A percentile compares a stretch with the other conserved stretches of the same genome.
Conservation (phyloP, 2,888 invertebrate species). For the Apeira syringaria region DNA sequence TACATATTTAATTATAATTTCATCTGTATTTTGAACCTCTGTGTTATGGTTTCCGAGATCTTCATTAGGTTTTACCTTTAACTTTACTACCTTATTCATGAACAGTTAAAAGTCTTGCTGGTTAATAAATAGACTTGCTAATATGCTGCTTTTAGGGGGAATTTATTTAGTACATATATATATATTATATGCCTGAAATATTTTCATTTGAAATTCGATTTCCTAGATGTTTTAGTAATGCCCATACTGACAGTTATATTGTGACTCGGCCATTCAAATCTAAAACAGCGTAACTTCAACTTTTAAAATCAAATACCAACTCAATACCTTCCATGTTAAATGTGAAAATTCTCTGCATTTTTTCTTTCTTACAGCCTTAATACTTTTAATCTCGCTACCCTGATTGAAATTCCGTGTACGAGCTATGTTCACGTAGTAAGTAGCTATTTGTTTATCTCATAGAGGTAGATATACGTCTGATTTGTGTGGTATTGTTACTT, state of each 20-base stretch:
- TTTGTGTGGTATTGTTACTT: conserved; percentile 61
- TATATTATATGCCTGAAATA: too few relatives aligned
- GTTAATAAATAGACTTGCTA: too few relatives aligned
- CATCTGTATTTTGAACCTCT: too few relatives aligned
- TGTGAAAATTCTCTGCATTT: conserved; percentile 22
- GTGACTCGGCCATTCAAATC: neutral
- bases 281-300: conserved; percentile 3
- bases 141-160: too few relatives aligned
- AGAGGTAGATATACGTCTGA: conserved; percentile 60
- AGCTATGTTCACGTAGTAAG: conserved; percentile 68
- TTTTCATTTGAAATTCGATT: too few relatives aligned
- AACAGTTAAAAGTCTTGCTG: too few relatives aligned
- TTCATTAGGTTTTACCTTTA: too few relatives aligned
- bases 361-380: conserved; percentile 27
- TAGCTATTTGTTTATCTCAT: conserved; percentile 72
- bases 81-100: too few relatives aligned
- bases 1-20: too few relatives aligned
- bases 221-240: too few relatives aligned
- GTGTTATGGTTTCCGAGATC: too few relatives aligned
- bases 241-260: conserved; percentile 8
- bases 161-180: too few relatives aligned
- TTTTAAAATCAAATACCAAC: conserved; percentile 1
- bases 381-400: conserved; percentile 30
- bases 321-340: conserved; percentile 9
- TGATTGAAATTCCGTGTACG: conserved; percentile 83